Evolutionary conservation across 2,888 invertebrate species (phyloP), one percentile per base, ranked within the genome.

Genomic region (Tenodera sinensis): DNA sequence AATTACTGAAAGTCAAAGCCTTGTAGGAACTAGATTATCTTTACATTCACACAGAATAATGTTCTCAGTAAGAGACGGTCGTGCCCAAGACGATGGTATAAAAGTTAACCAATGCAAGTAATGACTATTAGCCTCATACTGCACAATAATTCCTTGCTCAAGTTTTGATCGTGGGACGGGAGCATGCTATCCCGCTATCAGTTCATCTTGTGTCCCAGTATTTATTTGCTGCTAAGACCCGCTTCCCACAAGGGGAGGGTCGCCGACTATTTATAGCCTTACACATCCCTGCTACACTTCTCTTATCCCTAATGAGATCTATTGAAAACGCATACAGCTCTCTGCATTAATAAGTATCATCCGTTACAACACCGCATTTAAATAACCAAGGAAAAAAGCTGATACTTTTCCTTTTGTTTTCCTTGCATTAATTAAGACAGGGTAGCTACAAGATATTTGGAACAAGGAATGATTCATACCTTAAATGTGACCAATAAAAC

Each of bases 261-360:
- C 54, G 20, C 54, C 34, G 30, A 84, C 84, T 86, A 81, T 86
- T 81, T 86, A 28, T 71, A 86, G 81, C 81, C 47, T 71, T 71
- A 86, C 86, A 54, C 27, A 85, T 71, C 54, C 54, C 54, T 71
- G 54, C 54, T 71, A 71, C 54, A 71, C 54, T 71, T 71, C 54
- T 71, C 83, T 89, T 84, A 84, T 88, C 89, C 85, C 54, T 89
- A 89, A 89, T 89, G 89, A 89, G 89, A 88, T 88, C 89, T 85
- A 54, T 81, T 28, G 81, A 81, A 81, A 20, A 54, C 28, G 12
- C 86, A 28, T 81, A 28, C 28, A 86, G 86, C 71, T 28, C 27
- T 71, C 54, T 28, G 71, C 54, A 71, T 86, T 86, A 86, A 86
- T 28, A 86, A 86, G 81, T n/a, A 7, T 28, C 71, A 28, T 86